Percentiles rank a stretch among this genome's conserved stretches.
Conservation (phyloP, 2,113 vertebrate genomes). For the Rana temporaria region DNA sequence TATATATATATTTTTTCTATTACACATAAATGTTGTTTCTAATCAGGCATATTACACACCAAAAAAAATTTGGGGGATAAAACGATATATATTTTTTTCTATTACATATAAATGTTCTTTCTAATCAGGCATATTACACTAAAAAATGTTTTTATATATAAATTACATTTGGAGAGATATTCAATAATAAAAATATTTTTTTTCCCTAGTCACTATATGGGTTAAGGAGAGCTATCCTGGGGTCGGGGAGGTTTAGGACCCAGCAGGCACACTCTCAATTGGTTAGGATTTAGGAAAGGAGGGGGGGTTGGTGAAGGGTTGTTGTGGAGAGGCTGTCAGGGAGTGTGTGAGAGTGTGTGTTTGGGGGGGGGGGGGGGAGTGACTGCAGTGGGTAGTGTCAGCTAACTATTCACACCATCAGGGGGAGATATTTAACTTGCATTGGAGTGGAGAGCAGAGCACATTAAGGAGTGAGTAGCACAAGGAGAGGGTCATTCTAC, state of each 20-base stretch:
- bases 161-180: too few species aligned
- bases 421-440: slow-evolving; percentile 89
- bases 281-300: slow-evolving; percentile 45
- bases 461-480: slow-evolving; percentile 74
- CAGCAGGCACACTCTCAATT: slow-evolving; percentile 45
- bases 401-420: slow-evolving; percentile 78
- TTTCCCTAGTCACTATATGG: neutral
- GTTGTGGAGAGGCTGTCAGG: slow-evolving; percentile 73
- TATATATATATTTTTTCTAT: too few species aligned
- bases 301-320: slow-evolving; percentile 58
- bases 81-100: too few species aligned
- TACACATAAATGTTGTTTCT: too few species aligned
- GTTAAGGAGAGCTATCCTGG: slow-evolving; percentile 19
- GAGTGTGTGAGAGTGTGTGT: slow-evolving; percentile 77
- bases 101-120: too few species aligned
- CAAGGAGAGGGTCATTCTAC: neutral
- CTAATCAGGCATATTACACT: too few species aligned
- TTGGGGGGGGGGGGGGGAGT: slow-evolving; percentile 79
- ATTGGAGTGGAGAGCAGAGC: slow-evolving; percentile 74
- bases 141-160: too few species aligned
- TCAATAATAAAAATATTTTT: neutral
- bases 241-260: slow-evolving; percentile 53
- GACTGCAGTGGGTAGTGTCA: slow-evolving; percentile 81
- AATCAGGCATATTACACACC: too few species aligned
- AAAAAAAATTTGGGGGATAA: too few species aligned